These are phyloP conservation scores for Catostomus latipinnis DNA, from an alignment of 2,797 vertebrate genomes.

Conservation along the genomic window DNA sequence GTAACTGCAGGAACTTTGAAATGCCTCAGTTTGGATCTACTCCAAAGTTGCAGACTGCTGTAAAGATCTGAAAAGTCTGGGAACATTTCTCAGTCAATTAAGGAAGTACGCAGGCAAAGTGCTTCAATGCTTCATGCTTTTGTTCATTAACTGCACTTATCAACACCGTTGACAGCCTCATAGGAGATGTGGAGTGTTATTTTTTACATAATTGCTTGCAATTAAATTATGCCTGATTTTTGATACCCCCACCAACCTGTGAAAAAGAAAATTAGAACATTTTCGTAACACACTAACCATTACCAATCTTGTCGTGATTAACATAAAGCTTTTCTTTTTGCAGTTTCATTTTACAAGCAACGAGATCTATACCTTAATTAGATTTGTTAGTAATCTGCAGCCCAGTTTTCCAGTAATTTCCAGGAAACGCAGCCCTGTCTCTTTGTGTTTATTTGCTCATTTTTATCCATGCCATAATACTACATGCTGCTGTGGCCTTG, in stretches of 20 bases:
- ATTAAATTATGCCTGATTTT: constrained; percentile 18
- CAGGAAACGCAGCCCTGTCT: neutral
- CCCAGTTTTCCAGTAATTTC: constrained; percentile 9
- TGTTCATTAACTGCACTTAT: constrained; percentile 42
- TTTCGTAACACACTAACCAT: neutral
- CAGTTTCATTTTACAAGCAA: neutral
- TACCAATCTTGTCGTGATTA: neutral
- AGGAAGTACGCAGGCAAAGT: constrained; percentile 20
- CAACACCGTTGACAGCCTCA: constrained; percentile 6
- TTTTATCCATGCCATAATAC: neutral
- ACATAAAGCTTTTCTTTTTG: neutral
- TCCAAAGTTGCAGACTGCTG: neutral
- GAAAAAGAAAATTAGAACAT: neutral
- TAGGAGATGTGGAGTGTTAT: neutral
- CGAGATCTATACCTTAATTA: constrained; percentile 6
- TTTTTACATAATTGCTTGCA: constrained; percentile 4
- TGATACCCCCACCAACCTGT: constrained; percentile 2
- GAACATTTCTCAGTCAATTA: constrained; percentile 21
- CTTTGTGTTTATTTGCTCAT: constrained; percentile 18
- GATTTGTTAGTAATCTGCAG: constrained; percentile 9
- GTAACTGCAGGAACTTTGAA: neutral
- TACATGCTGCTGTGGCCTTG: neutral
- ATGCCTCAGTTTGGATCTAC: neutral
- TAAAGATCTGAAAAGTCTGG: neutral
- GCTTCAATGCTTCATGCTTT: constrained; percentile 9